Evolutionary conservation across 2,888 invertebrate species (phyloP).

Genomic region (Smittia aterrima): DNA sequence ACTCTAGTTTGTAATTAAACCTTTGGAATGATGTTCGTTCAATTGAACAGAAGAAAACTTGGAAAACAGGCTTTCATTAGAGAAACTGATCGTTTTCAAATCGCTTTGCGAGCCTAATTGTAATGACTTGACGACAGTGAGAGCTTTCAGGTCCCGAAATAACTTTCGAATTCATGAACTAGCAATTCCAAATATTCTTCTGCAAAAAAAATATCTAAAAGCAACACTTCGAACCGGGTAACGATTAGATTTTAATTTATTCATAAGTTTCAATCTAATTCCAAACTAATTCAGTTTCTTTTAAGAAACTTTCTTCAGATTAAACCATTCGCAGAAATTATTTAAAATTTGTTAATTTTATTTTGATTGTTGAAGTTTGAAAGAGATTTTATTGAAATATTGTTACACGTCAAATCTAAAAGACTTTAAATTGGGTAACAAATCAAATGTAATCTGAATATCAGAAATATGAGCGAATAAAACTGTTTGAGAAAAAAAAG

Average conservation of each 20-base stretch:
- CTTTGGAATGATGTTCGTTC: neutral
- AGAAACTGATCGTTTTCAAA: too few relatives aligned
- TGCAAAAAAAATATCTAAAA: neutral
- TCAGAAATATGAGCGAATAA: constrained; percentile 1
- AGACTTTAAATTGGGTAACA: neutral
- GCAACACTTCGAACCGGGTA: neutral
- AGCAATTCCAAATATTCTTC: constrained; percentile 18
- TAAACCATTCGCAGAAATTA: neutral
- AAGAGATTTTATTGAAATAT: neutral
- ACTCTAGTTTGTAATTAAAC: neutral
- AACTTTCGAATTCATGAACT: neutral
- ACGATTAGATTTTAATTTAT: neutral
- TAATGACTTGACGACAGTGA: neutral
- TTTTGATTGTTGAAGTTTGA: neutral
- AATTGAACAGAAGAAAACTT: too few relatives aligned
- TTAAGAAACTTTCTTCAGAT: neutral
- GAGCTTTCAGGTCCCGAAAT: neutral
- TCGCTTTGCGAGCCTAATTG: neutral
- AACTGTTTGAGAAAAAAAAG: neutral
- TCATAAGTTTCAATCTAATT: neutral
- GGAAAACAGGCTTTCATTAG: too few relatives aligned
- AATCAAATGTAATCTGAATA: constrained; percentile 38
- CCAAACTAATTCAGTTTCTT: neutral
- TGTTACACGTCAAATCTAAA: neutral
- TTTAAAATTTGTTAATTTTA: neutral